These are phyloP conservation scores for Eptesicus fuscus DNA, from an alignment of 2,113 vertebrate genomes.

Conservation along the genomic window DNA sequence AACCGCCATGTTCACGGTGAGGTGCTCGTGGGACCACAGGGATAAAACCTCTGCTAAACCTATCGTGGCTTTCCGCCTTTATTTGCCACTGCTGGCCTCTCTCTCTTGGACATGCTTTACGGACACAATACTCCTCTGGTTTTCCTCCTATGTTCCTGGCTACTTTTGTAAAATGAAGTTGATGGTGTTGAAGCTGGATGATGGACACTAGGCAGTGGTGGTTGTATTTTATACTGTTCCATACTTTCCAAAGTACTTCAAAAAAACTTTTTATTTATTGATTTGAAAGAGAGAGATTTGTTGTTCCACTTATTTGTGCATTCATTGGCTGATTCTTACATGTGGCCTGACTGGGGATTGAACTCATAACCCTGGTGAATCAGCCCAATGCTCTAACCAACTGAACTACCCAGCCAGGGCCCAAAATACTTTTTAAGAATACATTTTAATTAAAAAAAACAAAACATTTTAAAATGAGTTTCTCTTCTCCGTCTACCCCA, in stretches of 20 bases:
- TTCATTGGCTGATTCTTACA: background rate
- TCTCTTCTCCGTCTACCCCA: background rate
- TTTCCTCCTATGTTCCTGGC: background rate
- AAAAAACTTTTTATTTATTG: background rate
- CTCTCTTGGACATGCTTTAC: background rate
- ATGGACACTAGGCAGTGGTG: background rate
- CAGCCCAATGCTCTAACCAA: background rate
- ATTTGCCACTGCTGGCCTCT: background rate
- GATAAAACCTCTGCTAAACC: background rate
- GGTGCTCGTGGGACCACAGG: background rate
- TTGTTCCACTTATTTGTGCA: background rate
- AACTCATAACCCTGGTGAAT: background rate
- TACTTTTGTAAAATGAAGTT: constrained; percentile 4
- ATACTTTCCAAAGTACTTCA: constrained; percentile 3
- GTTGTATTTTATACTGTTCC: background rate
- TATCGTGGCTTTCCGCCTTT: background rate
- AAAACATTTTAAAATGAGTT: background rate
- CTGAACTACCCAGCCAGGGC: background rate
- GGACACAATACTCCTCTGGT: background rate
- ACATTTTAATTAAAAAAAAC: background rate
- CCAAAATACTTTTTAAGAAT: constrained; percentile 1
- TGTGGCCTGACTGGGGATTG: background rate
- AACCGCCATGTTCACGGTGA: background rate
- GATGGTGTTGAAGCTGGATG: background rate
- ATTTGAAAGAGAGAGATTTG: background rate